Conservation (phyloP, 2,797 vertebrate genomes). For the Sandelia bainsii region DNA sequence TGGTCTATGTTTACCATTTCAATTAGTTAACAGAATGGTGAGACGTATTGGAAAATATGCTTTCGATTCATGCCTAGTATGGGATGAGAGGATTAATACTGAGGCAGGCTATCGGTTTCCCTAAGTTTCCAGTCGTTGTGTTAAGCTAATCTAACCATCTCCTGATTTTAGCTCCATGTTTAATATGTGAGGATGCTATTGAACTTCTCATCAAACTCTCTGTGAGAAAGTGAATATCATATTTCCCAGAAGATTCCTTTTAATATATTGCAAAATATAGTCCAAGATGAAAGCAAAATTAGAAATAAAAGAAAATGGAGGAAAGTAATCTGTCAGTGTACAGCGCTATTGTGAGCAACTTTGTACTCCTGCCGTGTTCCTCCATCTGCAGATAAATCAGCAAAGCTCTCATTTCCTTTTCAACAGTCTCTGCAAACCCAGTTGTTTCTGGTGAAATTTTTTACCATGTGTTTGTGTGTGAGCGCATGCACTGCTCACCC, state of each 20-base stretch:
- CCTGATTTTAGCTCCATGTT: background rate
- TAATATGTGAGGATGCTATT: background rate
- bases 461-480: background rate
- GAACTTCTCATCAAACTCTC: background rate
- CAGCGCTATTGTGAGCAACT: background rate
- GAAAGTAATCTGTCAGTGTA: background rate
- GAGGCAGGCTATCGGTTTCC: background rate
- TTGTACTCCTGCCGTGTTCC: constrained; percentile 4
- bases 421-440: constrained; percentile 10
- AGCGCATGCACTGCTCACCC: background rate
- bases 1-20: constrained; percentile 15
- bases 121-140: background rate
- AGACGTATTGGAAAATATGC: background rate
- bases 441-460: constrained; percentile 30
- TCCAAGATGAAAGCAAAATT: background rate
- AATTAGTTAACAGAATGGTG: background rate
- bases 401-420: constrained; percentile 57
- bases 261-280: background rate
- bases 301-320: background rate
- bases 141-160: background rate
- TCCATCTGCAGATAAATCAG: constrained; percentile 34
- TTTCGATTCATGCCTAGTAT: background rate
- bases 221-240: background rate
- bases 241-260: background rate
- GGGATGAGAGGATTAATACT: background rate